These are phyloP conservation scores for Pogonus chalceus DNA, from an alignment of 1,140 invertebrate genomes.

Conservation along the genomic window DNA sequence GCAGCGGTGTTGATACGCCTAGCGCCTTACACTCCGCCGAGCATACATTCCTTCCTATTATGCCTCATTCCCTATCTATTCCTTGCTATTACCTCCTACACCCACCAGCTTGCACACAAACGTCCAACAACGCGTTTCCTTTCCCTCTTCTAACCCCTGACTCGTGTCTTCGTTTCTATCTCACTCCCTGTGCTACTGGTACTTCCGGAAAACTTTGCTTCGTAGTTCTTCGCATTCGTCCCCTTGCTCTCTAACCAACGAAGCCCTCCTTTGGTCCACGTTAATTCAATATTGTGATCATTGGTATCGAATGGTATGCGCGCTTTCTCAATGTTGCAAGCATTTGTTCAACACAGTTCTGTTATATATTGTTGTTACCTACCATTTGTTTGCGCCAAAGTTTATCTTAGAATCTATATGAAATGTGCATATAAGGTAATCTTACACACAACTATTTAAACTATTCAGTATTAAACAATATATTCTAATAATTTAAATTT, in stretches of 20 bases:
- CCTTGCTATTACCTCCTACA: too few species aligned
- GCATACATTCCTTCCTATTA: constrained; percentile 5
- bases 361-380: too few species aligned
- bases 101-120: too few species aligned
- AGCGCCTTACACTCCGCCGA: not conserved
- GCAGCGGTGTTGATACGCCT: not conserved
- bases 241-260: not conserved
- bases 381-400: too few species aligned
- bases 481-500: too few species aligned
- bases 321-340: too few species aligned
- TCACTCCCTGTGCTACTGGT: too few species aligned
- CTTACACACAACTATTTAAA: too few species aligned
- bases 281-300: constrained; percentile 3
- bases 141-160: not conserved
- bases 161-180: not conserved
- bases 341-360: too few species aligned
- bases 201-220: constrained; percentile 1
- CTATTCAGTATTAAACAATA: too few species aligned
- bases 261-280: not conserved
- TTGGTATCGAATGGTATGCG: not conserved
- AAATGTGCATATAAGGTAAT: too few species aligned
- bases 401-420: too few species aligned
- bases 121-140: not conserved
- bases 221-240: not conserved
- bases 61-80: not conserved